These are phyloP conservation scores for Poeciliopsis turneri DNA, from an alignment of 2,797 vertebrate species.

Conservation along the genomic window DNA sequence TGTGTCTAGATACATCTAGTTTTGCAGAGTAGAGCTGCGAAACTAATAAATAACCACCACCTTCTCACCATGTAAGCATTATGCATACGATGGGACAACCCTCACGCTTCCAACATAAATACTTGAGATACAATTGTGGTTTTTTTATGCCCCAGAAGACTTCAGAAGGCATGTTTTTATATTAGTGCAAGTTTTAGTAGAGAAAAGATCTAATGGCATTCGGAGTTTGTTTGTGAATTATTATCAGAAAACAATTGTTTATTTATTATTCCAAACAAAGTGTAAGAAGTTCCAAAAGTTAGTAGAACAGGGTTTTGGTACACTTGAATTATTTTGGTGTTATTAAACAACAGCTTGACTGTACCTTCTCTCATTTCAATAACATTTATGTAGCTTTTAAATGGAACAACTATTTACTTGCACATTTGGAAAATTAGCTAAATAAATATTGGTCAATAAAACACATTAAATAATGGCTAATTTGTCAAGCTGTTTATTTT, in stretches of 20 bases:
- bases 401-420: not conserved
- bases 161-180: not conserved
- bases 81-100: too few species aligned
- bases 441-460: not conserved
- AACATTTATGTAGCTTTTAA: not conserved
- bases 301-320: not conserved
- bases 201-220: not conserved
- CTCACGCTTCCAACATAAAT: not conserved
- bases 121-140: not conserved
- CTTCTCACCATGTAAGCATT: too few species aligned
- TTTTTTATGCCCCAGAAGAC: not conserved
- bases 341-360: not conserved
- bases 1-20: not conserved
- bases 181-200: not conserved
- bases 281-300: not conserved
- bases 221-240: not conserved
- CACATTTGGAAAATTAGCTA: not conserved
- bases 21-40: not conserved
- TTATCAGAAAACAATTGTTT: not conserved
- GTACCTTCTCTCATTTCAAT: not conserved
- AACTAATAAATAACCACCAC: not conserved
- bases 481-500: not conserved
- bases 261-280: not conserved
- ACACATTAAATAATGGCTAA: not conserved
- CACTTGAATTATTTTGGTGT: not conserved